Percentiles rank a stretch among this genome's conserved stretches.
Evolutionary conservation across 2,888 invertebrate genomes (phyloP).

Genomic region (Ametastegia equiseti): DNA sequence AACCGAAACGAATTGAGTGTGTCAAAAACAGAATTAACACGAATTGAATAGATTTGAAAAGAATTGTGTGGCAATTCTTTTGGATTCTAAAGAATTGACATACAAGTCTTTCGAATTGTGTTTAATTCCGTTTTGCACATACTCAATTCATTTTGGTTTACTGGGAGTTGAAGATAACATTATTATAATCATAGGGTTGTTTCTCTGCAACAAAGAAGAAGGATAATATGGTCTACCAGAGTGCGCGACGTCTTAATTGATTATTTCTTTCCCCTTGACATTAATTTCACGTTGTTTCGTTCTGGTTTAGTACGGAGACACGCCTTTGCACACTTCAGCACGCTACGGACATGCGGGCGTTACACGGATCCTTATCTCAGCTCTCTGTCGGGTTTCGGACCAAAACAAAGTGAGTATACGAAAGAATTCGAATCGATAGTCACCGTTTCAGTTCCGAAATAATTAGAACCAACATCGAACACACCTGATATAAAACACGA

Average conservation of each 20-base stretch:
- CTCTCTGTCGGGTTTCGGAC: conserved; percentile 89
- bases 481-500: neutral
- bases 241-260: neutral
- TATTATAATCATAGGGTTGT: neutral
- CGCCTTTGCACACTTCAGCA: conserved; percentile 95
- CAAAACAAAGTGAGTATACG: conserved; percentile 85
- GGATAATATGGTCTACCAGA: neutral
- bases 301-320: conserved; percentile 91
- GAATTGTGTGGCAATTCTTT: too few species aligned
- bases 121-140: too few species aligned
- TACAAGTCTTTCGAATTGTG: too few species aligned
- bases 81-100: too few species aligned
- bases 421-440: neutral
- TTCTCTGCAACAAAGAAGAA: neutral
- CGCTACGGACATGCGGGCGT: conserved; percentile 98
- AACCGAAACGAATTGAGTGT: too few species aligned
- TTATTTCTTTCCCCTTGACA: neutral
- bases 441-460: neutral
- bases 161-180: neutral
- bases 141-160: too few species aligned
- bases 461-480: neutral
- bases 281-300: conserved; percentile 50
- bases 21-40: too few species aligned
- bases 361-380: conserved; percentile 94
- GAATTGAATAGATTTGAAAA: too few species aligned